These are phyloP conservation scores for Telmatochromis sp. DNA, from an alignment of 2,113 vertebrate species.

Conservation along the genomic window DNA sequence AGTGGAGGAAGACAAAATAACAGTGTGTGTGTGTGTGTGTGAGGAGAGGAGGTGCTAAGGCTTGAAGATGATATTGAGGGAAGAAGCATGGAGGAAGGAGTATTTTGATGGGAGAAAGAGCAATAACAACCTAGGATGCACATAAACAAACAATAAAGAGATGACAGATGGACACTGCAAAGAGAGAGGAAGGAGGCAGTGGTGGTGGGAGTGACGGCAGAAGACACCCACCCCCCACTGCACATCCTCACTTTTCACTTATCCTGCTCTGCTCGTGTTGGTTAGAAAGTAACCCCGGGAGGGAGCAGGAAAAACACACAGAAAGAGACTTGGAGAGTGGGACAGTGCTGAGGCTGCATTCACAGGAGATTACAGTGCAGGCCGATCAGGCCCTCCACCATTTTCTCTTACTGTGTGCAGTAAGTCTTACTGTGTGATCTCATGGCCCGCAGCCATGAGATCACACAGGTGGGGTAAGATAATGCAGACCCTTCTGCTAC, in stretches of 20 bases:
- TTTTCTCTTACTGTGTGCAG: slow-evolving; percentile 63
- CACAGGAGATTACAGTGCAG: slow-evolving; percentile 74
- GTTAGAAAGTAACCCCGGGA: slow-evolving; percentile 64
- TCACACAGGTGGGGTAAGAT: slow-evolving; percentile 70
- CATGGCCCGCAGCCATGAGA: slow-evolving; percentile 64
- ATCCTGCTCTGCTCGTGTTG: slow-evolving; percentile 37
- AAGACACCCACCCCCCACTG: background rate
- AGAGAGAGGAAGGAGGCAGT: background rate
- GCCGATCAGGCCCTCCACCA: slow-evolving; percentile 78
- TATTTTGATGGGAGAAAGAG: slow-evolving; percentile 16
- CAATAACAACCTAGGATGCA: background rate
- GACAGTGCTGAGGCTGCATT: slow-evolving; percentile 82
- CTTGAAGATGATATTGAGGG: background rate
- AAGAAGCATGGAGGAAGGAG: background rate
- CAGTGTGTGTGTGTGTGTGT: background rate
- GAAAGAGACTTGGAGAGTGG: slow-evolving; percentile 55
- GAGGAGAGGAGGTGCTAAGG: background rate
- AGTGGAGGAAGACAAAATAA: background rate
- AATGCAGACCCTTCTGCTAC: slow-evolving; percentile 57
- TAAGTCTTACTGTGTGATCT: too few species aligned
- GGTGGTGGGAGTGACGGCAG: background rate
- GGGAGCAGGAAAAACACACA: slow-evolving; percentile 52
- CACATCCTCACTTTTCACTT: background rate
- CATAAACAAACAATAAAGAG: slow-evolving; percentile 38
- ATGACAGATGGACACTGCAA: background rate